These are phyloP conservation scores for Athetis lepigone DNA, from an alignment of 2,888 invertebrate genomes.

Conservation along the genomic window DNA sequence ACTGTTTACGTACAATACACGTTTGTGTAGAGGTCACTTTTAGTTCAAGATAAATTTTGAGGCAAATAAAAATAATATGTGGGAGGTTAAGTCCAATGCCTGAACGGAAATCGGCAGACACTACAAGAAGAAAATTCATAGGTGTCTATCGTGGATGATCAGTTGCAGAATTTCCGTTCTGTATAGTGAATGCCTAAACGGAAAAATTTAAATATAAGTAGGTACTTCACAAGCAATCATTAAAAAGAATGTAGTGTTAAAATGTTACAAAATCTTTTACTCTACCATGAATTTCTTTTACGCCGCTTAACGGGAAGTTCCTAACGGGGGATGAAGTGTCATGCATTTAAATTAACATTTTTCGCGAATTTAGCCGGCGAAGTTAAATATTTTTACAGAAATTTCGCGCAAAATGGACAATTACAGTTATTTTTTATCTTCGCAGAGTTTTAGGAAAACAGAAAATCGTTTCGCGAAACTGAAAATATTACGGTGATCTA, in stretches of 20 bases:
- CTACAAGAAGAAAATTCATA: no score
- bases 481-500: not conserved
- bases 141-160: no score
- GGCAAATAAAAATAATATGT: no score
- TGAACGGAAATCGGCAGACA: no score
- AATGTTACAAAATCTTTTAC: constrained; percentile 20
- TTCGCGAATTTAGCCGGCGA: constrained; percentile 41
- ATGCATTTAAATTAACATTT: constrained; percentile 62
- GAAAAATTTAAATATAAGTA: no score
- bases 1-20: no score
- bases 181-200: no score
- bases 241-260: constrained; percentile 26
- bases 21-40: not conserved
- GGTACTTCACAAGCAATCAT: not conserved
- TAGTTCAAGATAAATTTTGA: not conserved
- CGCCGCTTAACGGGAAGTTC: constrained; percentile 36
- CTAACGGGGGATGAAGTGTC: constrained; percentile 40
- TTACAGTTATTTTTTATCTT: constrained; percentile 36
- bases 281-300: constrained; percentile 28
- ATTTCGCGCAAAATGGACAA: constrained; percentile 32
- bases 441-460: constrained; percentile 21
- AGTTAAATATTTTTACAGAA: constrained; percentile 39
- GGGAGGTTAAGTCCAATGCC: no score
- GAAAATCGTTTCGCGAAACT: not conserved
- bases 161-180: no score